Base-by-base conservation (phyloP, 2,113 vertebrate genomes). In the Myotis davidii region DNA sequence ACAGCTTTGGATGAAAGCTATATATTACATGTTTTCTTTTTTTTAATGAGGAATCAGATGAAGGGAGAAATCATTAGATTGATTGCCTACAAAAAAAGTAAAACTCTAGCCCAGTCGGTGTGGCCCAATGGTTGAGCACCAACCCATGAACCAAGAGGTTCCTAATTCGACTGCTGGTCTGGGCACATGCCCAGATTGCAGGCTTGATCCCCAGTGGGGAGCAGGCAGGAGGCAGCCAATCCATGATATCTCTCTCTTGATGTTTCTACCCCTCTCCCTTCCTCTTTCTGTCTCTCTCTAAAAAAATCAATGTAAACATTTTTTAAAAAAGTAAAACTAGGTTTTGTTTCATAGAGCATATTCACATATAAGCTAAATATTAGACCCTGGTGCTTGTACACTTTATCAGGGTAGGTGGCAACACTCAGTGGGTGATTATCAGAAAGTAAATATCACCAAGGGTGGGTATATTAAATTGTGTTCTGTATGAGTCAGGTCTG, bases 351-450 rank as follows among this genome's bases (percentile, higher is more conserved):
- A 88, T 6, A 1, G 39, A 65, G 34, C 20, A 64, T 73, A 48
- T 79, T 91, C 32, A 20, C 48, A 84, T 91, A 25, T 74, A 88
- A 91, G n/a, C 83, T 91, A 93, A 96, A 93, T 67, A 65, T 48
- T 65, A 84, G 52, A 56, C 54, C 5, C 39, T 52, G 32, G 5
- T 85, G 17, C 27, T n/a, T 81, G 1, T 77, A 64, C 0, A 74
- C 18, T 88, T 88, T 65, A 61, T 21, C 18, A 89, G 32, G 37
- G 72, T 78, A 59, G 27, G 11, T 52, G 50, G 37, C 52, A 90
- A 45, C 61, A 87, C 45, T 23, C 50, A 86, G 2, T 85, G n/a
- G 14, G 17, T 65, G 27, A 39, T 86, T 96, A 52, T 90, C 86
- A 90, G 85, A 84, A 32, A 74, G 18, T n/a, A 67, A 87, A 45